Evolutionary conservation across 2,113 vertebrate genomes (phyloP), one percentile per base, ranked within the genome.

Genomic region (Piprites chloris): DNA sequence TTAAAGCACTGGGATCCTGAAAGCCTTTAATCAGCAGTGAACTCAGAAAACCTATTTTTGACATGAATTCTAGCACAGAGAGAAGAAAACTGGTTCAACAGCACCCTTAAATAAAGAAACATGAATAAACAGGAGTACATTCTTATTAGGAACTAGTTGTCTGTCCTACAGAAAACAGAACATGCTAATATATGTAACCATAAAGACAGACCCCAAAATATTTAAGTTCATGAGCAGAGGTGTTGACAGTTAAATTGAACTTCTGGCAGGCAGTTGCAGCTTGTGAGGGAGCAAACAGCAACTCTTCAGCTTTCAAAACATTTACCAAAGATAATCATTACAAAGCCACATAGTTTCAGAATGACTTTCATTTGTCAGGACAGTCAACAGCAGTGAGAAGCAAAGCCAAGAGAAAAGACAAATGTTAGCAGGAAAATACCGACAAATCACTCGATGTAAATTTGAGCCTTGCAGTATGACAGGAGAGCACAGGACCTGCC

Each of bases 241-340:
- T 96, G 97, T 97, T 97, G 97, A 97, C 97, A 97, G 97, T 95
- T 97, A 97, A 97, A 97, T 97, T 97, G 97, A 97, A 96, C 94
- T 96, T 96, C 95, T 97, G 97, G 96, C 97, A 97, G 79, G 85
- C 89, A 69, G 83, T 93, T 96, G 69, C 80, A 94, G 77, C 79
- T 85, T 86, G 80, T 69, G 90, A 91, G 68, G 87, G 85, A 96
- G 96, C 85, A 95, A 97, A 96, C 76, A 88, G 81, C 89, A 94
- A 96, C 96, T 89, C 95, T 83, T 94, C 58, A 90, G 79, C 94
- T 97, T 96, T 97, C 97, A 95, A 96, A 97, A 97, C 85, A 90
- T 96, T 96, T 95, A 97, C 93, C 58, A 95, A 96, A 96, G 93
- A 96, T 96, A 93, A 96, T 97, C 97, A 96, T 96, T 97, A 96